Evolutionary conservation across 2,113 vertebrate species (phyloP).

Genomic region (Apistogramma diplotaenia): DNA sequence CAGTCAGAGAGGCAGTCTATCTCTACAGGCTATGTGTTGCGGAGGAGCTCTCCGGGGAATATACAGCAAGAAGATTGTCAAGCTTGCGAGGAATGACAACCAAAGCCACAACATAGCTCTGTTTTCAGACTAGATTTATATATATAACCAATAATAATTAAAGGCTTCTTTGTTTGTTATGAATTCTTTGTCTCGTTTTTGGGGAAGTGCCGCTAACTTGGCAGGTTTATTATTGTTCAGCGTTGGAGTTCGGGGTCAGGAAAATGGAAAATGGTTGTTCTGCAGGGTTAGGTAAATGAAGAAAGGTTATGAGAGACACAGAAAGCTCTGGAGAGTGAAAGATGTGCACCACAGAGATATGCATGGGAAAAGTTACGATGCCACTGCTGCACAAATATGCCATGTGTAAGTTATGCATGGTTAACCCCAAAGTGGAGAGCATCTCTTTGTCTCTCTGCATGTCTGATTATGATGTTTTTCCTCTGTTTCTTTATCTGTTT

Average conservation of each 20-base stretch:
- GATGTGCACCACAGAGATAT: constrained; percentile 9
- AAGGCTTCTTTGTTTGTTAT: constrained; percentile 63
- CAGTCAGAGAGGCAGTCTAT: constrained; percentile 27
- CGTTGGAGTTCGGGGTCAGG: constrained; percentile 34
- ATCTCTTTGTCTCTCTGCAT: neutral
- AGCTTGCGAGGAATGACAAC: constrained; percentile 52
- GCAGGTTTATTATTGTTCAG: constrained; percentile 42
- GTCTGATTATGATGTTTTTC: constrained; percentile 1
- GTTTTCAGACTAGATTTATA: constrained; percentile 50
- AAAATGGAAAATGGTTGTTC: constrained; percentile 39
- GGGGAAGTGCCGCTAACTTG: neutral
- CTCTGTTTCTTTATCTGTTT: constrained; percentile 29
- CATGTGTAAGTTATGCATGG: constrained; percentile 11
- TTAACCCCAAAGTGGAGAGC: constrained; percentile 7
- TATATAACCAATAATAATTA: constrained; percentile 62
- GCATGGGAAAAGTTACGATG: constrained; percentile 43
- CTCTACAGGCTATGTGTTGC: constrained; percentile 27
- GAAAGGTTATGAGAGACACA: constrained; percentile 49
- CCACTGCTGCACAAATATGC: constrained; percentile 21
- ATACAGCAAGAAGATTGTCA: constrained; percentile 46
- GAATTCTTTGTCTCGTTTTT: constrained; percentile 30
- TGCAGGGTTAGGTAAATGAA: constrained; percentile 57
- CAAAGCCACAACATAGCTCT: constrained; percentile 60
- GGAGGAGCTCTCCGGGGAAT: constrained; percentile 20
- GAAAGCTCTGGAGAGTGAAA: neutral